Conservation (phyloP, 2,113 vertebrate genomes). For the Chrysochloris asiatica region DNA sequence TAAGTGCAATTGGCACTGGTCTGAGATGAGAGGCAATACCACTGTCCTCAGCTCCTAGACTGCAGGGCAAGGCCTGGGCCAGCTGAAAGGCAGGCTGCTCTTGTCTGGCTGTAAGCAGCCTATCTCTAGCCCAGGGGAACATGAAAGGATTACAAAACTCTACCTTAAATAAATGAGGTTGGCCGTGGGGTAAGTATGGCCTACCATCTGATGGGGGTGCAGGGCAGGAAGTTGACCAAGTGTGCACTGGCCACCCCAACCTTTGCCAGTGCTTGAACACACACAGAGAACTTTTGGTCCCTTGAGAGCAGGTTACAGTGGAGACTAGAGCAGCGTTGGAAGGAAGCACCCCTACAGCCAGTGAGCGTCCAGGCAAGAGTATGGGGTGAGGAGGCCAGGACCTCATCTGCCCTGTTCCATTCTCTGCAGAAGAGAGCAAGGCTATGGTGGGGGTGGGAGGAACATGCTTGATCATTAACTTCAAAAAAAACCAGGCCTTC, state of each 20-base stretch:
- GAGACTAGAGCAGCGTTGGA: neutral
- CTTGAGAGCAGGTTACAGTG: neutral
- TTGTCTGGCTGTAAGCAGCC: rapidly evolving
- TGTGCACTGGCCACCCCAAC: neutral
- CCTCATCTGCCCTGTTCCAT: neutral
- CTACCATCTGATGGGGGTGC: neutral
- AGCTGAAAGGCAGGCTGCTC: neutral
- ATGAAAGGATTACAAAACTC: neutral
- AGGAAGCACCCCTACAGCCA: neutral
- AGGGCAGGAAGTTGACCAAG: no score
- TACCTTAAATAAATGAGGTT: no score
- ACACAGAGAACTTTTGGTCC: neutral
- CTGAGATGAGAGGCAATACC: no score
- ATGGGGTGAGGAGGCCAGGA: no score
- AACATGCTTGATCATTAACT: neutral
- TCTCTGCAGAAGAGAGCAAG: neutral
- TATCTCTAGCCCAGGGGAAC: neutral
- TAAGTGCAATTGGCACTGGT: neutral
- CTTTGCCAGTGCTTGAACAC: no score
- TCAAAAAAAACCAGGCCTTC: neutral
- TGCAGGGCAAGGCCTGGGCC: neutral
- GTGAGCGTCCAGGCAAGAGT: rapidly evolving
- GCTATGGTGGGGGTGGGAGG: no score
- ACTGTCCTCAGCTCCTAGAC: neutral
- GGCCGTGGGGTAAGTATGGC: no score